A percentile compares a stretch with the other conserved stretches of the same genome.
Evolutionary conservation across 1,140 invertebrate species (phyloP).

Genomic region (Eciton burchellii): DNA sequence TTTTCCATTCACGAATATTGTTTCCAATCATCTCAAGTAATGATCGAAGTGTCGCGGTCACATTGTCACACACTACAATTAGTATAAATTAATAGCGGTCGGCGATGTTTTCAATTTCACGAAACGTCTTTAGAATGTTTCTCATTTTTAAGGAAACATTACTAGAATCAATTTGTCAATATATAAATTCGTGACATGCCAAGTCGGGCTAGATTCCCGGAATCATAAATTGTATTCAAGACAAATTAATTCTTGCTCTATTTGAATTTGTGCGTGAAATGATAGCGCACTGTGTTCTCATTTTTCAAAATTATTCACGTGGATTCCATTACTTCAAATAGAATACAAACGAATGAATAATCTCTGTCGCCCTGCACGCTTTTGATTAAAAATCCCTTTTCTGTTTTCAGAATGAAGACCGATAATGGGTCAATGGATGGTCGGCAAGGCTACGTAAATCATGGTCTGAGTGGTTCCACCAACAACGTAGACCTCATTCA

Average conservation of each 20-base stretch:
- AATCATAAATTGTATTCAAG: no score
- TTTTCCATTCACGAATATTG: constrained; percentile 27
- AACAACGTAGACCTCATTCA: constrained; percentile 74
- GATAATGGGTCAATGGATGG: constrained; percentile 50
- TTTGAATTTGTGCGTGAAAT: neutral
- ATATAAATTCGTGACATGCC: no score
- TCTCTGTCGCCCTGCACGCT: neutral
- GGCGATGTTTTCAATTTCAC: neutral
- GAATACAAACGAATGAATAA: neutral
- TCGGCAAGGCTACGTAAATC: constrained; percentile 81
- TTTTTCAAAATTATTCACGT: neutral
- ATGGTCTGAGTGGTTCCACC: constrained; percentile 79
- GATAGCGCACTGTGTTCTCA: neutral
- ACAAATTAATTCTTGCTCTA: neutral
- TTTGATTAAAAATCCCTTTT: constrained; percentile 8
- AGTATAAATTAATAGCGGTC: neutral
- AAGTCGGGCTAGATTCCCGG: no score
- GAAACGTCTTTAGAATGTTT: neutral
- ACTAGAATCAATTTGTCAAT: no score
- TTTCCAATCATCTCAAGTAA: constrained; percentile 41
- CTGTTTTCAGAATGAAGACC: constrained; percentile 75
- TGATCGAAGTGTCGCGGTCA: constrained; percentile 2
- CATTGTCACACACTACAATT: constrained; percentile 19
- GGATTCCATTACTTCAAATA: neutral
- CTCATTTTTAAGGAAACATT: neutral